Conservation (phyloP, 2,797 vertebrate genomes). For the Pachyuromys duprasi region DNA sequence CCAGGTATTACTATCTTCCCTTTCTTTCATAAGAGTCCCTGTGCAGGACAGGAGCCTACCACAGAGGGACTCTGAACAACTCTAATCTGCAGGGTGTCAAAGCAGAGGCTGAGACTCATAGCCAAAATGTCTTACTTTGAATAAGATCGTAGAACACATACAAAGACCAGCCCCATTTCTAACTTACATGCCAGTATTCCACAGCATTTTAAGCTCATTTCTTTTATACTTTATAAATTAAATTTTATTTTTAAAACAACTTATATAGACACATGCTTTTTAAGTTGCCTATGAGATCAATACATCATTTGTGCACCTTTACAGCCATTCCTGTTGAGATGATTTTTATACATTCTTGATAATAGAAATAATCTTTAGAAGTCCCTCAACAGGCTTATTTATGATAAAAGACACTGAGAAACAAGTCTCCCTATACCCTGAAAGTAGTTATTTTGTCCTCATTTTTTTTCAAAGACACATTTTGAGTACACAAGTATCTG, state of each 20-base stretch:
- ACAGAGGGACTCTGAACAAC: no score
- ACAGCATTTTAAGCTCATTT: conserved; percentile 28
- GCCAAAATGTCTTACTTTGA: conserved; percentile 3
- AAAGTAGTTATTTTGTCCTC: not conserved
- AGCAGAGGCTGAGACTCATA: no score
- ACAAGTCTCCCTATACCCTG: not conserved
- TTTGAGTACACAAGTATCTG: not conserved
- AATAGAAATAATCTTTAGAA: not conserved
- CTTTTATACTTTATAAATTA: conserved; percentile 14
- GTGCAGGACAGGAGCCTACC: no score
- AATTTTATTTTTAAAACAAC: conserved; percentile 48
- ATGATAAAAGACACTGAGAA: conserved; percentile 8
- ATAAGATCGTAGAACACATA: conserved; percentile 6
- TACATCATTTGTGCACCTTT: not conserved
- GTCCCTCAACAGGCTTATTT: conserved; percentile 2
- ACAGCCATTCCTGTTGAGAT: not conserved
- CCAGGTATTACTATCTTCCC: no score
- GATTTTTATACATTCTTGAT: conserved; percentile 1
- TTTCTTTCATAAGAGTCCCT: no score
- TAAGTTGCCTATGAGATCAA: not conserved
- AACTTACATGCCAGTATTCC: not conserved
- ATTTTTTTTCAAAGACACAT: conserved; percentile 22
- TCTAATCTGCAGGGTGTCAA: no score
- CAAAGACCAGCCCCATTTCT: not conserved
- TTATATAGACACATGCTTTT: conserved; percentile 2